A percentile compares a stretch with the other conserved stretches of the same genome.
Evolutionary conservation across 64 coral and sea anemone genomes (phyloP).

Genomic region (Cladopsammia gracilis): DNA sequence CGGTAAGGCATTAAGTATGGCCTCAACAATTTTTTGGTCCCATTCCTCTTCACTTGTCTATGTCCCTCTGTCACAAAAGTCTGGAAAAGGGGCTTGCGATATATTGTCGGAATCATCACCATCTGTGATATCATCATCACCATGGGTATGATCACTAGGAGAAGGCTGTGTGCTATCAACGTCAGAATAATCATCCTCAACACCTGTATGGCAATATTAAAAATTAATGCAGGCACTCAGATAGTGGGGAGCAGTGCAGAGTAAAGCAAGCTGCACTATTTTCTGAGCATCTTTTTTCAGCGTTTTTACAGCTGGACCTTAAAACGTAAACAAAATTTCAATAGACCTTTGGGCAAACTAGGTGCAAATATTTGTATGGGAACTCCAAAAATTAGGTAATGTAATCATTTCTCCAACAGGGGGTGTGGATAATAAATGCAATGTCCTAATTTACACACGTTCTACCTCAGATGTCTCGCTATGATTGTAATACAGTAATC

Average conservation of each 20-base stretch:
- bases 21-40: too few species aligned
- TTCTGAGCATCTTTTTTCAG: not conserved
- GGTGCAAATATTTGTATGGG: not conserved
- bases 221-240: too few species aligned
- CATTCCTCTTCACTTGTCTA: conserved; percentile 50
- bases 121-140: not conserved
- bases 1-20: conserved; percentile 62
- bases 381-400: not conserved
- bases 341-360: not conserved
- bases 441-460: not conserved
- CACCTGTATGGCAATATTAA: not conserved
- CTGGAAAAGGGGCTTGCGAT: not conserved
- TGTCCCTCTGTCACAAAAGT: conserved; percentile 4
- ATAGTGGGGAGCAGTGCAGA: not conserved
- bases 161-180: not conserved
- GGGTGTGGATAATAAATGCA: conserved; percentile 13
- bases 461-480: not conserved
- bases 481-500: not conserved
- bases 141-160: conserved; percentile 11
- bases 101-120: not conserved
- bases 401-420: too few species aligned
- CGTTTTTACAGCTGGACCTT: too few species aligned
- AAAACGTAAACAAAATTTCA: conserved; percentile 6
- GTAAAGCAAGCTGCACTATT: conserved; percentile 13
- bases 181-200: conserved; percentile 18